Evolutionary conservation across 2,888 invertebrate species (phyloP).

Genomic region (Megalurothrips usitatus): DNA sequence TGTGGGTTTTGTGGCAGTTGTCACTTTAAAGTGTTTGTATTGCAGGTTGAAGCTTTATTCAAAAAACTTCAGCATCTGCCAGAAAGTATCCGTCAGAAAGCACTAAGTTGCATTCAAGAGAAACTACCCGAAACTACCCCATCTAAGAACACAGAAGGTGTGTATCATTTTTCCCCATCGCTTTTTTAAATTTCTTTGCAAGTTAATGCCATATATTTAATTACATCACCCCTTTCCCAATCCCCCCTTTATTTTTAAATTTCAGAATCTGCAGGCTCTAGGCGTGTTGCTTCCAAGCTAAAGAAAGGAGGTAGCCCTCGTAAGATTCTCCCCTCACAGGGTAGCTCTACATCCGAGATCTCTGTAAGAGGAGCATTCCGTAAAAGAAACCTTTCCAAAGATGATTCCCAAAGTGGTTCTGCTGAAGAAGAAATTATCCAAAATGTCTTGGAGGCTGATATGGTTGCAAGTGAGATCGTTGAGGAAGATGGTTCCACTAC

Average conservation of each 20-base stretch:
- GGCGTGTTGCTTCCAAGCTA: not conserved
- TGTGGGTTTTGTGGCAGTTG: not conserved
- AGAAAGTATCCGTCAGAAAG: constrained; percentile 30
- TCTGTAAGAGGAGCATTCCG: not conserved
- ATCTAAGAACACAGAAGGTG: not conserved
- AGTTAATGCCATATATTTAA: not conserved
- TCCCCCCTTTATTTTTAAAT: no score
- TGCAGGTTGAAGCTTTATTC: constrained; percentile 35
- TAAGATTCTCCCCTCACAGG: not conserved
- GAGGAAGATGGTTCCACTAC: no score
- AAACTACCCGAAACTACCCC: constrained; percentile 28
- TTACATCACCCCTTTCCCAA: not conserved
- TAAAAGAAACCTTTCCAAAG: not conserved
- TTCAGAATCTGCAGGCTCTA: not conserved
- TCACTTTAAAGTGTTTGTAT: not conserved
- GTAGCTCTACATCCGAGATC: not conserved
- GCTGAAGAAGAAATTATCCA: no score
- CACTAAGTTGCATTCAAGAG: constrained; percentile 33
- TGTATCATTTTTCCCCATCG: not conserved
- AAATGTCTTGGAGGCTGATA: no score
- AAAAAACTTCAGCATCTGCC: constrained; percentile 33
- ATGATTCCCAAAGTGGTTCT: not conserved
- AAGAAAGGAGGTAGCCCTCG: not conserved
- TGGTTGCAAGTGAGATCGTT: no score
- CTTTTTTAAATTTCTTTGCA: not conserved